A percentile compares a stretch with the other conserved stretches of the same genome.
These are phyloP conservation scores for Acanthornis magna DNA, from an alignment of 2,797 vertebrate species.

Conservation along the genomic window DNA sequence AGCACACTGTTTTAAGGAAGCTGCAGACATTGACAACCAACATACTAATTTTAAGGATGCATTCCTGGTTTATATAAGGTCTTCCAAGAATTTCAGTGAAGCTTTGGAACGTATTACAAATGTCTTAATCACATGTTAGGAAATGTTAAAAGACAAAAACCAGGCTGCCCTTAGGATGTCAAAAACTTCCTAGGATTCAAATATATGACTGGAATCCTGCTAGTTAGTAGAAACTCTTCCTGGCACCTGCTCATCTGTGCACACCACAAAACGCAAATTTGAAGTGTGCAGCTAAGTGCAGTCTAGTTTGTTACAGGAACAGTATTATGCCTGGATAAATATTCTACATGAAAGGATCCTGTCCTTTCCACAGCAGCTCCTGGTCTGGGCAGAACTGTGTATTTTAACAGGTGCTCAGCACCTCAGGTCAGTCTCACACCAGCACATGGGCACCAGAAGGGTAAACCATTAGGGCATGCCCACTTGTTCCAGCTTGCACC, in stretches of 20 bases:
- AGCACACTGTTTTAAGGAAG: background rate
- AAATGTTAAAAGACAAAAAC: background rate
- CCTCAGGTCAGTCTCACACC: background rate
- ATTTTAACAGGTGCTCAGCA: background rate
- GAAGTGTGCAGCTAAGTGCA: fast-evolving
- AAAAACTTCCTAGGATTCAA: background rate
- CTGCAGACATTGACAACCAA: background rate
- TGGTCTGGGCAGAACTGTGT: background rate
- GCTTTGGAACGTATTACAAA: background rate
- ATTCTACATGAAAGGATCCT: background rate
- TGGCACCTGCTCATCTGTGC: background rate
- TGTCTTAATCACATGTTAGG: background rate
- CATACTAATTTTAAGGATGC: background rate
- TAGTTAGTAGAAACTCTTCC: background rate
- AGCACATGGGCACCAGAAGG: background rate
- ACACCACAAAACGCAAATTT: background rate
- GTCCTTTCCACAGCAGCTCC: background rate
- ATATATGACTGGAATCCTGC: background rate
- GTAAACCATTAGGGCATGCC: background rate
- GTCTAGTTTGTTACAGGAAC: background rate
- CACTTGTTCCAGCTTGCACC: background rate
- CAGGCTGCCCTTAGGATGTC: background rate
- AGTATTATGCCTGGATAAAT: background rate
- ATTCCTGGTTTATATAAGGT: background rate
- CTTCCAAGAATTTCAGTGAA: background rate